These are phyloP conservation scores for Solenopsis invicta DNA, from an alignment of 1,140 invertebrate species.

Conservation along the genomic window DNA sequence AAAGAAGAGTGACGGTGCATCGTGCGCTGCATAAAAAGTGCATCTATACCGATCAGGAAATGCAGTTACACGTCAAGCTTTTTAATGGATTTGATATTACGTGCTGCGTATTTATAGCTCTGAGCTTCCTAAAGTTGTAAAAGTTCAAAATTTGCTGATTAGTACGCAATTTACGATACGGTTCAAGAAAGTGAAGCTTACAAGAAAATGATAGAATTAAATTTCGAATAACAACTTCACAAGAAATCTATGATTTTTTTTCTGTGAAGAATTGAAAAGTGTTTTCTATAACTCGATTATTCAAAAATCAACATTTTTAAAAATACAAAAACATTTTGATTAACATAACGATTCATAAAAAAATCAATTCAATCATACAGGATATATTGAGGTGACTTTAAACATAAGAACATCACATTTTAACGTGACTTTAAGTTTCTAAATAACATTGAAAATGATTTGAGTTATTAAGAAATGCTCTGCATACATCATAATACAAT, in stretches of 20 bases:
- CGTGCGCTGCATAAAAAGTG: conserved; percentile 48
- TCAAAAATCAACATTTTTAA: not conserved
- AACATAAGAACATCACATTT: too few relatives aligned
- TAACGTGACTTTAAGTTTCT: too few relatives aligned
- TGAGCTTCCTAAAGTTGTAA: not conserved
- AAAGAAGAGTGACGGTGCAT: conserved; percentile 17
- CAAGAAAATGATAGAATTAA: not conserved
- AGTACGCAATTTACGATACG: not conserved
- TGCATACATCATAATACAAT: not conserved
- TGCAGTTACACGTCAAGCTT: conserved; percentile 15
- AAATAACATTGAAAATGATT: too few relatives aligned
- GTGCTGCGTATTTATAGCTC: not conserved
- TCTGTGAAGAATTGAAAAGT: too few relatives aligned
- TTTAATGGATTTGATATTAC: conserved; percentile 4
- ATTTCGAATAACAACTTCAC: not conserved
- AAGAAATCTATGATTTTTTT: not conserved
- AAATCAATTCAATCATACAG: too few relatives aligned
- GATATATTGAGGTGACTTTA: too few relatives aligned
- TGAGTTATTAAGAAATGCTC: too few relatives aligned
- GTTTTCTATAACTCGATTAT: too few relatives aligned
- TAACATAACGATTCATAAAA: too few relatives aligned
- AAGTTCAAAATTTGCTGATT: not conserved
- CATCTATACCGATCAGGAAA: conserved; percentile 13
- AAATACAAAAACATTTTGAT: too few relatives aligned
- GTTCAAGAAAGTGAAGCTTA: not conserved